Percentiles rank a stretch among this genome's conserved stretches.
phyloP scores from a whole-genome alignment of 2,888 invertebrate species.

The Apotomis turbidana region DNA sequence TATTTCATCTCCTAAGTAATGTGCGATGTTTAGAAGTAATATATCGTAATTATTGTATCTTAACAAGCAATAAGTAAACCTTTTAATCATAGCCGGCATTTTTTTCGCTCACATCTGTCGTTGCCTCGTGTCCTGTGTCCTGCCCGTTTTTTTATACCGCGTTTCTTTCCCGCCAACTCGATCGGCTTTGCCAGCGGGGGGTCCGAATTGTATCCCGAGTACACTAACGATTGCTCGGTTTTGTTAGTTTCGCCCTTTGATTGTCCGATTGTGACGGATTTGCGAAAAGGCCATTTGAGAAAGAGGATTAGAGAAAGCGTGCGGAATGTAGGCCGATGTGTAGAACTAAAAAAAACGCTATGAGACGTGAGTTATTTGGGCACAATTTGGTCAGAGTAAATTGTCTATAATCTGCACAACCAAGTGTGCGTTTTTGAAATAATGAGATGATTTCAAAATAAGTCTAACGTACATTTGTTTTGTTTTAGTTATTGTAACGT shows the following conservation, averaged over 20 bases:
- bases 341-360: slow-evolving; percentile 50
- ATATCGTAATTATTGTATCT: slow-evolving; percentile 24
- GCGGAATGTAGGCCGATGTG: slow-evolving; percentile 53
- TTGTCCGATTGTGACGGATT: slow-evolving; percentile 79
- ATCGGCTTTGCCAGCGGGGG: slow-evolving; percentile 78
- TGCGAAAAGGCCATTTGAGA: slow-evolving; percentile 67
- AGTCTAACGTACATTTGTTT: too few relatives aligned
- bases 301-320: slow-evolving; percentile 55
- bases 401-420: slow-evolving; percentile 6
- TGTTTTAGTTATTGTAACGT: too few relatives aligned
- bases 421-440: not conserved
- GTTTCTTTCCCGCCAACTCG: slow-evolving; percentile 66
- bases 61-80: slow-evolving; percentile 60
- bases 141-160: slow-evolving; percentile 55
- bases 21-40: not conserved
- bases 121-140: slow-evolving; percentile 68
- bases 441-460: too few relatives aligned
- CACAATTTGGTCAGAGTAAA: slow-evolving; percentile 27
- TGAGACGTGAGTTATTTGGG: slow-evolving; percentile 20
- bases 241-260: slow-evolving; percentile 71
- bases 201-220: slow-evolving; percentile 61
- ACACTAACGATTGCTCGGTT: slow-evolving; percentile 72
- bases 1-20: not conserved
- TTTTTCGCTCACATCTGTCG: slow-evolving; percentile 74
- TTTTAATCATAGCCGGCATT: slow-evolving; percentile 57